Conservation (phyloP, 2,888 invertebrate species). For the Xanthia togata region DNA sequence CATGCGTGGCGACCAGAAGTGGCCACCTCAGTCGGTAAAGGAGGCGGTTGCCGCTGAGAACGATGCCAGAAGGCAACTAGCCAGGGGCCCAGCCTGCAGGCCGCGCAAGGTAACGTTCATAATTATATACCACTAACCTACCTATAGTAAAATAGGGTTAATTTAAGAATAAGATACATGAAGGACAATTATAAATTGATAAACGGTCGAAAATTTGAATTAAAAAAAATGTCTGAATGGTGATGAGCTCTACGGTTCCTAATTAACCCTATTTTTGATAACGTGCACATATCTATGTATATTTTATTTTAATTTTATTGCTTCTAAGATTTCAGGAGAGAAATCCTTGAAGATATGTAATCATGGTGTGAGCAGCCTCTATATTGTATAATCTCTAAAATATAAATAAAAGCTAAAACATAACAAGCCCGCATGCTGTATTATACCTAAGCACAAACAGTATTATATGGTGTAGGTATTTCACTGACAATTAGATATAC, state of each 20-base stretch:
- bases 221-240: not conserved
- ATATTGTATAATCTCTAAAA: conserved; percentile 53
- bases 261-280: conserved; percentile 26
- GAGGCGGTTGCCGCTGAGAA: conserved; percentile 94
- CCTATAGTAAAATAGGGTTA: not conserved
- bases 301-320: conserved; percentile 33
- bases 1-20: conserved; percentile 96
- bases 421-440: conserved; percentile 72
- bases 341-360: conserved; percentile 37
- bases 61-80: conserved; percentile 92
- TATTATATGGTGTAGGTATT: conserved; percentile 29
- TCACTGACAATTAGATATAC: conserved; percentile 33
- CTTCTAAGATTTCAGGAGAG: conserved; percentile 50
- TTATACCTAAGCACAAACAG: conserved; percentile 44
- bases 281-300: not conserved
- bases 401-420: conserved; percentile 46
- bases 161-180: not conserved
- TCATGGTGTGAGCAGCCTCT: conserved; percentile 58
- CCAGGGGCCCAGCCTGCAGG: conserved; percentile 94
- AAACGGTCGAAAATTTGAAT: not conserved
- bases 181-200: not conserved
- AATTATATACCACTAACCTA: not conserved
- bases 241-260: not conserved
- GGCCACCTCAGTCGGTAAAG: conserved; percentile 95
- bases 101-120: conserved; percentile 91